Evolutionary conservation across 2,113 vertebrate genomes (phyloP), one percentile per base, ranked within the genome.

Genomic region (Progne subis): DNA sequence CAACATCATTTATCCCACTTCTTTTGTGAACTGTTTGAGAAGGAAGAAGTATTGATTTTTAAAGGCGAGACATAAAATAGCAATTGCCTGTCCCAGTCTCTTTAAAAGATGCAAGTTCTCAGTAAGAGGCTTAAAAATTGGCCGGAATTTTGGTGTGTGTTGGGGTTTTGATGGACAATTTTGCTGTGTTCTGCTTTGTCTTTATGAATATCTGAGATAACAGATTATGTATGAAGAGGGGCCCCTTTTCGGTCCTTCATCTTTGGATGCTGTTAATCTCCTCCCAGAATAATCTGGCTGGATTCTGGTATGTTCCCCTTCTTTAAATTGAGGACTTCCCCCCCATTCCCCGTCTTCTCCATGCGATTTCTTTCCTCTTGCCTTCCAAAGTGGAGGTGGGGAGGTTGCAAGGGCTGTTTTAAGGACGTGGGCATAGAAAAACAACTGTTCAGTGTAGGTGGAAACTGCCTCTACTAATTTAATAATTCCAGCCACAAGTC

Each of bases 401-500:
- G 86, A 59, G 65, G 65, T 49, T 68, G 37, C 81, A 91, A 69
- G 74, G 83, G 81, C 91, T 68, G 21, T 47, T 78, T 26, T 75
- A 68, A 78, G 86, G 83, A 60, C 2, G 0, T 79, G 65, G 57
- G 25, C 46, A 34, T 68, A 15, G 24, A 41, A 72, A 82, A 75
- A 5, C 65, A 84, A 53, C n/a, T 12, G 31, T 57, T 76, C 63
- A 12, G 50, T 29, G 91, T 71, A 60, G 82, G 93, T 92, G 91
- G 87, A 91, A 95, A 72, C 50, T 67, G 50, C 70, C 78, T 94
- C 65, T 79, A 43, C 63, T 91, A 92, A 87, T 47, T 91, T 76
- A 61, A 69, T 82, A 56, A 96, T 95, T 95, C 93, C 87, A 94
- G 46, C 67, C 78, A 69, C 87, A 89, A n/a, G 43, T 94, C 81